A percentile compares a stretch with the other conserved stretches of the same genome.
phyloP scores from a whole-genome alignment of 2,113 vertebrate species.

The Daboia siamensis region DNA sequence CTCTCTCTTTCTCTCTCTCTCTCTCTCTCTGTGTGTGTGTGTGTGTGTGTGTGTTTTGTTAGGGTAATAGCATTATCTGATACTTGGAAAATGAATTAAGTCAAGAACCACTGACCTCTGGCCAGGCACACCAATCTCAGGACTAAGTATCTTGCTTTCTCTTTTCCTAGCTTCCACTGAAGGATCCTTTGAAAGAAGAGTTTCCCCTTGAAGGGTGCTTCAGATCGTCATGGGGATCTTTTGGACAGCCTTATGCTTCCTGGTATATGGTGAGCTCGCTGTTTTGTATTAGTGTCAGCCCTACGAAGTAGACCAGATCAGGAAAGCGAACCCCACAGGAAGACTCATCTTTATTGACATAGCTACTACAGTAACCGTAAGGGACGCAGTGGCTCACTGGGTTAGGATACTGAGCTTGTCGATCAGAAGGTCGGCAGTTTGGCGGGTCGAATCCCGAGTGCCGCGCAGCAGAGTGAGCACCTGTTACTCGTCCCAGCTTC shows the following conservation, averaged over 20 bases:
- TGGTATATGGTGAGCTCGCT: constrained; percentile 54
- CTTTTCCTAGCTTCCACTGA: constrained; percentile 11
- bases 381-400: no score
- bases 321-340: neutral
- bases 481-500: no score
- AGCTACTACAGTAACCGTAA: neutral
- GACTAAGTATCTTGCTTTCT: neutral
- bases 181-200: neutral
- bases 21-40: neutral
- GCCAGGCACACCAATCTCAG: neutral
- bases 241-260: constrained; percentile 49
- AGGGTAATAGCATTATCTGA: neutral
- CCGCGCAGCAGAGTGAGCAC: no score
- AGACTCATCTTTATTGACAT: neutral
- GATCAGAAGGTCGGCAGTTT: no score
- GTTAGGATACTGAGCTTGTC: no score
- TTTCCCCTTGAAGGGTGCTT: neutral
- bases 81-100: neutral
- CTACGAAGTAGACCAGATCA: neutral
- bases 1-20: no score
- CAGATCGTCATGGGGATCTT: constrained; percentile 46
- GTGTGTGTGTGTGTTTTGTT: neutral
- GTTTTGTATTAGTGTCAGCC: neutral
- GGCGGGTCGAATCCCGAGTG: no score
- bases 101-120: neutral